Evolutionary conservation across 2,888 invertebrate species (phyloP).

Genomic region (Erebia aethiops): DNA sequence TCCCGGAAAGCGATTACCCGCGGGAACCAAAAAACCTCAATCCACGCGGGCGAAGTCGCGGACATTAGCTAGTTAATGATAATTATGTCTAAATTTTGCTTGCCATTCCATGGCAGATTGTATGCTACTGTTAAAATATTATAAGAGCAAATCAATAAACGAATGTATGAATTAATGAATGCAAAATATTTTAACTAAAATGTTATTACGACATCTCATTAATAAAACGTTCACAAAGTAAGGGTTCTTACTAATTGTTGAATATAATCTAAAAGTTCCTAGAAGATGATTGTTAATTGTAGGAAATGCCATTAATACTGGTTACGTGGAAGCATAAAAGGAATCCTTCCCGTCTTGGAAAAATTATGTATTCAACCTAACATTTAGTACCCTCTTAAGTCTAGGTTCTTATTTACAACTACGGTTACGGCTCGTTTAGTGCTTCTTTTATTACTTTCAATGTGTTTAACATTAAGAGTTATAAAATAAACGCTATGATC

Average conservation of each 20-base stretch:
- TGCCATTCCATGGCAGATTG: no score
- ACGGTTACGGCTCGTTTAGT: constrained; percentile 17
- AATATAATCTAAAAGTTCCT: constrained; percentile 54
- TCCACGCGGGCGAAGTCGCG: no score
- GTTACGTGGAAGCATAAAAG: constrained; percentile 66
- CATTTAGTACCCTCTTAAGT: constrained; percentile 44
- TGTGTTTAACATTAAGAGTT: constrained; percentile 15
- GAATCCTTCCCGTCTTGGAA: constrained; percentile 61
- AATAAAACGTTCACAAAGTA: not conserved
- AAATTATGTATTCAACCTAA: constrained; percentile 65
- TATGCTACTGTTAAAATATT: no score
- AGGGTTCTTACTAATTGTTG: constrained; percentile 38
- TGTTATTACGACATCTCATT: constrained; percentile 2
- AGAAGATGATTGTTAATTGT: constrained; percentile 51
- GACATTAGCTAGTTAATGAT: no score
- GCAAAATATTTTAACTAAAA: constrained; percentile 1
- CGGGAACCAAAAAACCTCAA: no score
- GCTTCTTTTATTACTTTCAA: constrained; percentile 13
- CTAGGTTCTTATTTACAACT: constrained; percentile 27
- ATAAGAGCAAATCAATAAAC: no score
- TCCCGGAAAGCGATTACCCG: no score
- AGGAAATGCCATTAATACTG: constrained; percentile 62
- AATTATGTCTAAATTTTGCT: no score
- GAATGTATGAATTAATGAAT: no score
- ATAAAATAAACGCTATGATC: not conserved